Percentiles rank a stretch among this genome's conserved stretches.
Conservation (phyloP, 2,888 invertebrate genomes). For the Drosophila maculinotata region DNA sequence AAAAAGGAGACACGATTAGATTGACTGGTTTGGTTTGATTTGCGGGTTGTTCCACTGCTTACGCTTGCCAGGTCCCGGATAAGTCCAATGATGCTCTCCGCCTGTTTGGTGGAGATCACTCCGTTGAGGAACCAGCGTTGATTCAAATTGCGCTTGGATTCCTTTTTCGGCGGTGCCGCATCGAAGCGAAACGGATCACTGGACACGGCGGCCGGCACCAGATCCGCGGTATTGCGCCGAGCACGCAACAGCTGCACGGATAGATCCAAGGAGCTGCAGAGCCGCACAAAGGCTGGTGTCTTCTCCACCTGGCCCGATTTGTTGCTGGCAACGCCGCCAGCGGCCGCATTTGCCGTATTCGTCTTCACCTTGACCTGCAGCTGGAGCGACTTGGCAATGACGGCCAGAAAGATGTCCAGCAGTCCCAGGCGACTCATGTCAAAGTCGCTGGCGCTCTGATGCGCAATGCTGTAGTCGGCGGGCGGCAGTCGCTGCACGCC, state of each 20-base stretch:
- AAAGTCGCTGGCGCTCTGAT: conserved; percentile 85
- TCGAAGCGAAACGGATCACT: conserved; percentile 75
- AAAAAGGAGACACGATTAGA: conserved; percentile 36
- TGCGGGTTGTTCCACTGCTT: conserved; percentile 83
- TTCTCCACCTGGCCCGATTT: conserved; percentile 86
- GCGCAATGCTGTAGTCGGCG: conserved; percentile 91
- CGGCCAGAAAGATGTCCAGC: conserved; percentile 94
- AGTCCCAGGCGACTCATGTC: conserved; percentile 89
- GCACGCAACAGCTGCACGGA: conserved; percentile 82
- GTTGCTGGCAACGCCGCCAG: background rate
- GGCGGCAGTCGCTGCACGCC: conserved; percentile 90
- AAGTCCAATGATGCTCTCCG: conserved; percentile 94
- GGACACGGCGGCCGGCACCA: background rate
- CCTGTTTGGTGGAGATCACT: conserved; percentile 92
- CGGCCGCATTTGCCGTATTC: conserved; percentile 35
- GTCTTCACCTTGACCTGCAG: conserved; percentile 92
- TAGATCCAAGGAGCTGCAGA: conserved; percentile 84
- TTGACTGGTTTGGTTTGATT: background rate
- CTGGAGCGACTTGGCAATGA: conserved; percentile 95
- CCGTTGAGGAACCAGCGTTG: conserved; percentile 95
- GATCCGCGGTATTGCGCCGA: conserved; percentile 52
- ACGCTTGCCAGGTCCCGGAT: conserved; percentile 97
- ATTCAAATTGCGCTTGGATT: conserved; percentile 83
- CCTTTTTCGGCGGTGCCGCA: conserved; percentile 73
- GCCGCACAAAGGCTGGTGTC: conserved; percentile 84